Evolutionary conservation across 53 echinoderm and acorn worm species (phyloP).

Genomic region (Glandiceps talaboti): DNA sequence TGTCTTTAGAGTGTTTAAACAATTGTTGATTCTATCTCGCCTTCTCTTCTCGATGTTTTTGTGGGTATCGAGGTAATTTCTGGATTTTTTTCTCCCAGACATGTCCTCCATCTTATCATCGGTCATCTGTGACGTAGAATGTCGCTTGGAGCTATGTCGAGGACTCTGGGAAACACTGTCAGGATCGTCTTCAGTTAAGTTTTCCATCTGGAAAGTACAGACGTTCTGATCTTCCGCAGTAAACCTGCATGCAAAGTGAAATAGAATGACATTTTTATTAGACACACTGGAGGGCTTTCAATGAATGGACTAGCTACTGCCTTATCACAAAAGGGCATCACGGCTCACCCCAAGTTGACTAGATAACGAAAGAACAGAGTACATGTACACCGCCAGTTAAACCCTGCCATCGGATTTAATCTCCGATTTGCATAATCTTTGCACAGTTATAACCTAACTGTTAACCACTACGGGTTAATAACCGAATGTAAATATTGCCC

Average conservation of each 20-base stretch:
- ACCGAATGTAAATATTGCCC: too few relatives aligned
- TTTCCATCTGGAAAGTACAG: background rate
- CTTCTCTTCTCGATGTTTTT: constrained; percentile 51
- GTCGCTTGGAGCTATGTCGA: background rate
- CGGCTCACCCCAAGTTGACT: too few relatives aligned
- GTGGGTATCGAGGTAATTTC: constrained; percentile 49
- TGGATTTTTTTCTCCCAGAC: constrained; percentile 31
- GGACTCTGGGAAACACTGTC: background rate
- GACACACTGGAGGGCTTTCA: background rate
- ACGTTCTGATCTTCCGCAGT: background rate
- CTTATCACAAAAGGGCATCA: too few relatives aligned
- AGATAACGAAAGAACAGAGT: background rate
- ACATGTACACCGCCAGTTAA: background rate
- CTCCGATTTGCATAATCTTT: background rate
- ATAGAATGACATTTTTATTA: background rate
- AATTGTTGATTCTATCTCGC: constrained; percentile 49
- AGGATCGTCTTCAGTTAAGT: too few relatives aligned
- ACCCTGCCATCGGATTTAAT: background rate
- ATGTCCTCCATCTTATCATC: constrained; percentile 13
- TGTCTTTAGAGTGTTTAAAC: constrained; percentile 35
- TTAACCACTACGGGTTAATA: background rate
- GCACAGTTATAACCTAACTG: background rate
- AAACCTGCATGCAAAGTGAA: background rate
- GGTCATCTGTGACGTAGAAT: background rate
- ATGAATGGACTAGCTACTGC: background rate